Base-by-base conservation (phyloP, 2,113 vertebrate species). In the Abramis brama region DNA sequence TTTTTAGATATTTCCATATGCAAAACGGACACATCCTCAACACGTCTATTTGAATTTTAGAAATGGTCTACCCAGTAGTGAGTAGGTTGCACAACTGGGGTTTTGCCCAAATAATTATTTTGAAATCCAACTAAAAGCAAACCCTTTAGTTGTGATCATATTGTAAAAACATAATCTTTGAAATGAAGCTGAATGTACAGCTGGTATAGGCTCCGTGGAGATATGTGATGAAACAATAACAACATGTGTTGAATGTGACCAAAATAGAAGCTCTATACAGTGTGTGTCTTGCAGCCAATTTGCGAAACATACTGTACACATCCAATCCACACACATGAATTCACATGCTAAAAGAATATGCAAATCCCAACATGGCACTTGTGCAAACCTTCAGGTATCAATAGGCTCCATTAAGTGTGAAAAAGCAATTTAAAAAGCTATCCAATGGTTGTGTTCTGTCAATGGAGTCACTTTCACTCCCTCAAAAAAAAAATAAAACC, bases 391-490 rank as follows among this genome's bases (percentile, higher is more conserved):
- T 79, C 82, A 86, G 84, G 43, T 79, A 80, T 86, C 87, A 87
- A 79, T 60, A 80, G 43, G 47, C 23, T 47, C 77, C 75, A 82
- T 87, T 78, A 84, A 73, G 79, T 70, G 82, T 86, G 82, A 89
- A 89, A 88, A 89, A 85, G 78, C 78, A 74, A 87, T 88, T 87
- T 86, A 36, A 78, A 73, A 75, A 85, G 39, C 43, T 70, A 76
- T 73, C 36, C 52, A 84, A 66, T 71, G 39, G 64, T 39, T 70
- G 55, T 47, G 52, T 85, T 45, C 57, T 70, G 79, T 86, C 62
- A 19, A 27, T 27, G n/a, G 47, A 82, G 55, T 57, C 82, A 64
- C 81, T 59, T 81, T 88, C 71, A 66, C 59, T 64, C 25, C 43
- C n/a, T 13, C 10, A 7, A 15, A 77, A 55, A 55, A 77, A 55